Base-by-base conservation (phyloP, 2,113 vertebrate species). In the Dicerorhinus sumatrensis region DNA sequence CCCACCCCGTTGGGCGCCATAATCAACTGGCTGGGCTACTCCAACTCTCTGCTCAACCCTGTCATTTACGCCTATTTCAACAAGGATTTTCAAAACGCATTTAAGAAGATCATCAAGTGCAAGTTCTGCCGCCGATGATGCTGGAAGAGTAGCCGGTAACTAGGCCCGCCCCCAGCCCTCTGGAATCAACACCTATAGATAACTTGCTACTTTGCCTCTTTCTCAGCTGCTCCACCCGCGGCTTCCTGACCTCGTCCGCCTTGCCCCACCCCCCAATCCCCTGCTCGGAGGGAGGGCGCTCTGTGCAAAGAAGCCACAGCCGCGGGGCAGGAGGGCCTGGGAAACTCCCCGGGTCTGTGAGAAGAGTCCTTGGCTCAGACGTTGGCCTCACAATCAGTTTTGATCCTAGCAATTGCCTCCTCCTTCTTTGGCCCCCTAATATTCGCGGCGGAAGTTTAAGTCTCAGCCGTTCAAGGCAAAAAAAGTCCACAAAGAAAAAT, bases 1-100 rank as follows among this genome's bases (percentile, higher is more conserved):
- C 99, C 99, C 56, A 98, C 98, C 29, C 99, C 99, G 98, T 93
- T 99, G 94, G 99, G 98, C 25, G 99, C 99, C 67, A 99, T 99
- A 79, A 99, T 99, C 88, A 99, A 99, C 98, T 99, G 99, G 99
- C 99, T 99, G 94, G 99, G 99, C 94, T 99, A 99, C 97, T 99
- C 99, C 96, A 99, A 99, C 98, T 99, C 99, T 27, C 99, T 99
- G 94, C 99, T 99, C 79, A 99, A 99, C 96, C 99, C 99, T 23
- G 99, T 99, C 98, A 99, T 99, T 96, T 99, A 99, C 92, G 99
- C 99, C 96, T 99, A 99, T 97, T 99, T 99, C 98, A 99, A 99
- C 99, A 99, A 99, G 98, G 99, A 99, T 99, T 99, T 99, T 98
- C 99, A 99, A 99, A 99, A 98, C 98, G 99, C 99, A 72, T 99